A percentile compares a stretch with the other conserved stretches of the same genome.
phyloP scores from a whole-genome alignment of 1,140 invertebrate species.

The Brachionus rubens region DNA sequence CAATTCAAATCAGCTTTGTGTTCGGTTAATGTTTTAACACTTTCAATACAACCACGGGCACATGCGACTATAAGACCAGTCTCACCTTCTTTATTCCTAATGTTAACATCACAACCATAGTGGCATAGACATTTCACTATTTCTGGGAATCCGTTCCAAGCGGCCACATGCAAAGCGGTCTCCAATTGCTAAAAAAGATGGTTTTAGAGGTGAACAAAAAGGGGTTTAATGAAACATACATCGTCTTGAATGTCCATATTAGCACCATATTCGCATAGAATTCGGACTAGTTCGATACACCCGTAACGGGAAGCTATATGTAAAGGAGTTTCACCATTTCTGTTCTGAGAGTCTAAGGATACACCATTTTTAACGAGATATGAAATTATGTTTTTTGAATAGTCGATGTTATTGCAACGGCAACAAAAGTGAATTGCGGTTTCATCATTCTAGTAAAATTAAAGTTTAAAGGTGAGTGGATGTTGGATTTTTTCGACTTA shows the following conservation, averaged over 20 bases:
- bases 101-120: slow-evolving; percentile 32
- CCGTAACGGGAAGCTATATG: slow-evolving; percentile 65
- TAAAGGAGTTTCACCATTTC: slow-evolving; percentile 63
- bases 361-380: slow-evolving; percentile 36
- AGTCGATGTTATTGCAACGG: background rate
- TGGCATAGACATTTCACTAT: slow-evolving; percentile 56
- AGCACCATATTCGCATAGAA: slow-evolving; percentile 59
- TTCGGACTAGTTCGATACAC: slow-evolving; percentile 61
- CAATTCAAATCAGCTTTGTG: slow-evolving; percentile 59
- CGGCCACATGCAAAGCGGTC: slow-evolving; percentile 64
- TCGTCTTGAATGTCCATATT: slow-evolving; percentile 63
- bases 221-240: slow-evolving; percentile 57
- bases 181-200: slow-evolving; percentile 61
- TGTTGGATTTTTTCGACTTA: too few species aligned
- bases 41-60: slow-evolving; percentile 64
- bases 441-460: slow-evolving; percentile 33
- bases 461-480: background rate
- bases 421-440: slow-evolving; percentile 34
- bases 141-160: slow-evolving; percentile 64
- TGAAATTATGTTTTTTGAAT: background rate
- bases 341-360: background rate
- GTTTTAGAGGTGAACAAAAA: background rate
- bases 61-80: slow-evolving; percentile 65
- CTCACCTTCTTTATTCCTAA: slow-evolving; percentile 52
- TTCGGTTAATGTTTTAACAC: slow-evolving; percentile 82